Evolutionary conservation across 2,888 invertebrate species (phyloP).

Genomic region (Cephus sareptanus): DNA sequence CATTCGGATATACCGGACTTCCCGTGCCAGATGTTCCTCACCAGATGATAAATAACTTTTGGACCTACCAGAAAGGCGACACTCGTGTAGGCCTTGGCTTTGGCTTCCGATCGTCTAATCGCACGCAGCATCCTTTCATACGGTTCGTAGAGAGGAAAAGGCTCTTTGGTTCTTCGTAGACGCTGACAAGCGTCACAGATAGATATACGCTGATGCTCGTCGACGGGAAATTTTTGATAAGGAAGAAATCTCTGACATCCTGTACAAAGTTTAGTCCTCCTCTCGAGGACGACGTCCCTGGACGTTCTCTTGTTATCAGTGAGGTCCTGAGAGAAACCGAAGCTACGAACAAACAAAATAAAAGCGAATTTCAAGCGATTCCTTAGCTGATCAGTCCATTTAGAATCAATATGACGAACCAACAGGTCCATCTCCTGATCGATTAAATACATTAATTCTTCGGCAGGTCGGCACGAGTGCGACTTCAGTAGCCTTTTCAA

Average conservation of each 20-base stretch:
- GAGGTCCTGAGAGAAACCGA: background rate
- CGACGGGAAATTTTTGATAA: conserved; percentile 13
- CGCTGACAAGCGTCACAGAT: conserved; percentile 33
- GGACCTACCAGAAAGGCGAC: conserved; percentile 84
- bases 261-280: conserved; percentile 19
- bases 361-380: conserved; percentile 58
- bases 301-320: background rate
- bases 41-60: conserved; percentile 83
- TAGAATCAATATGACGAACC: conserved; percentile 72
- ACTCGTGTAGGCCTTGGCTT: conserved; percentile 70
- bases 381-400: conserved; percentile 74
- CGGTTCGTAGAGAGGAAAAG: conserved; percentile 65
- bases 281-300: background rate
- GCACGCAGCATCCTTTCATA: conserved; percentile 80
- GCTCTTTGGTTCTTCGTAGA: conserved; percentile 9
- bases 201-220: conserved; percentile 19
- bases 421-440: conserved; percentile 80
- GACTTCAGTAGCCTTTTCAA: conserved; percentile 75
- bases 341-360: conserved; percentile 29
- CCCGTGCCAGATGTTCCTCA: conserved; percentile 89
- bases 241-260: conserved; percentile 34
- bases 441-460: conserved; percentile 73
- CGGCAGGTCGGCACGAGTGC: conserved; percentile 70
- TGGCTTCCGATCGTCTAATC: conserved; percentile 74
- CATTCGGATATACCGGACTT: conserved; percentile 88